Evolutionary conservation across 2,797 vertebrate genomes (phyloP).

Genomic region (Mormyrus hasselquistii): DNA sequence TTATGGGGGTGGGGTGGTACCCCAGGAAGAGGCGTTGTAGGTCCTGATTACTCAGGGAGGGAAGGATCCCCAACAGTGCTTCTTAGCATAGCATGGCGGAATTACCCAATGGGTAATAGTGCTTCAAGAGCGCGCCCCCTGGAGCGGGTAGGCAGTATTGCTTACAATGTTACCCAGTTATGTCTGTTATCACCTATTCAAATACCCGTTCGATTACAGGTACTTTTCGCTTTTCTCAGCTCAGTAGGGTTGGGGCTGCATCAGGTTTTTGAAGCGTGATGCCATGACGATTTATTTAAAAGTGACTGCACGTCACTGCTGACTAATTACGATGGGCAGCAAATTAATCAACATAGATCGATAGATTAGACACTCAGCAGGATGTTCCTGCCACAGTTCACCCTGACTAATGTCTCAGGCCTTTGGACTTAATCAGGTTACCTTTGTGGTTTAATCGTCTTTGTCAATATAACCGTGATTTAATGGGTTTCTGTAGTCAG

Average conservation of each 20-base stretch:
- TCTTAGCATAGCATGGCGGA: not conserved
- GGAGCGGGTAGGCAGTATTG: not conserved
- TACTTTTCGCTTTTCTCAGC: not conserved
- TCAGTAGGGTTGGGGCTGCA: not conserved
- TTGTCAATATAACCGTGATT: constrained; percentile 30
- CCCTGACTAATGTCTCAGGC: constrained; percentile 47
- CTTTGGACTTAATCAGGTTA: constrained; percentile 32
- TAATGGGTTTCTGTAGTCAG: constrained; percentile 23
- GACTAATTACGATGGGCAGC: constrained; percentile 21
- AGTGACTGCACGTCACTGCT: constrained; percentile 16
- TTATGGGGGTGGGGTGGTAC: not conserved
- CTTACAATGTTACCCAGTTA: not conserved
- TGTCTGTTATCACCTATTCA: not conserved
- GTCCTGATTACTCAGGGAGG: not conserved
- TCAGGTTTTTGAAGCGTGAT: not conserved
- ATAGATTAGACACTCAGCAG: constrained; percentile 51
- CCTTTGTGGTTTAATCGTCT: constrained; percentile 36
- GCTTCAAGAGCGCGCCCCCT: not conserved
- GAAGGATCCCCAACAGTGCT: not conserved
- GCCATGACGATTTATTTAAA: not conserved
- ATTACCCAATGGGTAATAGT: not conserved
- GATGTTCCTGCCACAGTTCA: constrained; percentile 38
- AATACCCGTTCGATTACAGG: not conserved
- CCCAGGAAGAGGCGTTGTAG: not conserved
- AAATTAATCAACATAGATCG: constrained; percentile 52